A percentile compares a stretch with the other conserved stretches of the same genome.
Conservation (phyloP, 2,797 vertebrate species). For the Macropus fuliginosus region DNA sequence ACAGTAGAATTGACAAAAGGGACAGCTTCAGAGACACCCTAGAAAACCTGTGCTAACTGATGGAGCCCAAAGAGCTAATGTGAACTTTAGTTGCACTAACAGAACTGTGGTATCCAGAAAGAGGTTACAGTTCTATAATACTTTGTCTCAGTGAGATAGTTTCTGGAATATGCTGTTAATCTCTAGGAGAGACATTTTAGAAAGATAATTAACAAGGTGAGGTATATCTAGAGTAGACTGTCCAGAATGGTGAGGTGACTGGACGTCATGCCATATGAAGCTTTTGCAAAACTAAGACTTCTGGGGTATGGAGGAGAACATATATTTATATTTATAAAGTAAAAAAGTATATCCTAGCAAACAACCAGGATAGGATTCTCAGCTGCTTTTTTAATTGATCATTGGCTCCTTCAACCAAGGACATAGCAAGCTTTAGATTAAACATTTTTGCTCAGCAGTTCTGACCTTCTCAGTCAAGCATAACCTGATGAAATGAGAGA, state of each 20-base stretch:
- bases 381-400: constrained; percentile 82
- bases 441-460: constrained; percentile 78
- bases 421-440: constrained; percentile 76
- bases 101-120: not conserved
- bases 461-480: constrained; percentile 84
- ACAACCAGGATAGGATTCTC: constrained; percentile 79
- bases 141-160: not conserved
- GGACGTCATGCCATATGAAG: not conserved
- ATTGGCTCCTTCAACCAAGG: constrained; percentile 56
- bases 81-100: not conserved
- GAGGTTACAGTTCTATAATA: not conserved
- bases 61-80: not conserved
- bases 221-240: not conserved
- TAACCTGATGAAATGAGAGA: constrained; percentile 86
- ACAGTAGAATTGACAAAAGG: not conserved
- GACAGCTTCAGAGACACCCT: not conserved
- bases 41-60: not conserved
- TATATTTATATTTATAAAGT: constrained; percentile 67
- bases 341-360: constrained; percentile 75
- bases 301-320: constrained; percentile 18
- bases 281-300: not conserved
- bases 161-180: not conserved
- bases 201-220: not conserved
- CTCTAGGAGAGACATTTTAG: not conserved
- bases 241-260: not conserved